phyloP scores from a whole-genome alignment of 2,797 vertebrate species.

The Fistularia tabacaria region DNA sequence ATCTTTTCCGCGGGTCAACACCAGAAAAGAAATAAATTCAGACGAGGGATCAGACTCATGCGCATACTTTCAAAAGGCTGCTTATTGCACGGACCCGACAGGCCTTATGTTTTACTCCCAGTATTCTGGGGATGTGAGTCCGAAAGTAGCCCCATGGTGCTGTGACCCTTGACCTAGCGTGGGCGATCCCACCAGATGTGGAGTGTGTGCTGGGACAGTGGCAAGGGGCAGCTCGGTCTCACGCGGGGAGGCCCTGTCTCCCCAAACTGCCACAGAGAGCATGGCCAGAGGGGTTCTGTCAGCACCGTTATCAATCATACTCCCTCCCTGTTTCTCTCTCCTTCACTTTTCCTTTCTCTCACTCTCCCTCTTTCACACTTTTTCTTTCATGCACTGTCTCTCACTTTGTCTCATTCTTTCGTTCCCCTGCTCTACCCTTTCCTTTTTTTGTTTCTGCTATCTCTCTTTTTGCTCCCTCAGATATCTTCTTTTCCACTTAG shows the following conservation, averaged over 20 bases:
- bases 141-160: constrained; percentile 73
- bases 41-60: constrained; percentile 61
- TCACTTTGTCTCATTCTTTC: constrained; percentile 54
- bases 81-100: constrained; percentile 60
- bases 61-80: constrained; percentile 67
- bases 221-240: constrained; percentile 74
- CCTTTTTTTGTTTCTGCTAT: constrained; percentile 27
- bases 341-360: constrained; percentile 43
- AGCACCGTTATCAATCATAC: constrained; percentile 80
- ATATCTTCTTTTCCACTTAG: constrained; percentile 51
- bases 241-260: constrained; percentile 76
- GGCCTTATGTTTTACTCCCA: constrained; percentile 64
- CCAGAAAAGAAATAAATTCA: constrained; percentile 35
- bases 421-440: constrained; percentile 39
- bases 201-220: constrained; percentile 77
- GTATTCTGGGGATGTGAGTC: constrained; percentile 72
- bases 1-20: constrained; percentile 50
- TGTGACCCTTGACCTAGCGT: constrained; percentile 70
- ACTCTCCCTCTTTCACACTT: constrained; percentile 55
- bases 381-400: constrained; percentile 66
- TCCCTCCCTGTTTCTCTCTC: constrained; percentile 64
- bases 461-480: constrained; percentile 37
- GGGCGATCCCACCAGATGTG: constrained; percentile 80
- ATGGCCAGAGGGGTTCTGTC: constrained; percentile 79
- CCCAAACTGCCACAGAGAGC: constrained; percentile 79